phyloP scores from a whole-genome alignment of 2,797 vertebrate species.

The Enteromius fasciolatus region DNA sequence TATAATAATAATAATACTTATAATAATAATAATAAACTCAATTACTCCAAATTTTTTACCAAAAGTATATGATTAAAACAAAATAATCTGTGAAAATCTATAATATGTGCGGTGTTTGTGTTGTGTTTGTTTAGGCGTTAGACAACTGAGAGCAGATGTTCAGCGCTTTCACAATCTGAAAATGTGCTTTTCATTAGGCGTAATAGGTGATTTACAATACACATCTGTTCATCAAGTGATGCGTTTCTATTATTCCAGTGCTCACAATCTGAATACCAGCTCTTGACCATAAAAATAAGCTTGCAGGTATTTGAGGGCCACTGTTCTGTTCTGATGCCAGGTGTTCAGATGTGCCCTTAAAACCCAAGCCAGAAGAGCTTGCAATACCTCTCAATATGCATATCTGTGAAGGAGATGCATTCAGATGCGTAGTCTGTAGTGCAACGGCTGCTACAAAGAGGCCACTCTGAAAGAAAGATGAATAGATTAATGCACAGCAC shows the following conservation, averaged over 20 bases:
- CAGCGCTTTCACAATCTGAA: conserved; percentile 27
- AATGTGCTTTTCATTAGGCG: conserved; percentile 44
- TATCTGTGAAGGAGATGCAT: conserved; percentile 29
- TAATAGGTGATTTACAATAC: conserved; percentile 44
- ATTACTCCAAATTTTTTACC: neutral
- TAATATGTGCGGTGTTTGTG: neutral
- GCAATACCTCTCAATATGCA: conserved; percentile 26
- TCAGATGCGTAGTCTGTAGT: conserved; percentile 10
- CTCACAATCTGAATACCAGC: conserved; percentile 14
- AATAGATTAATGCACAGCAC: neutral
- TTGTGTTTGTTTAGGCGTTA: conserved; percentile 10
- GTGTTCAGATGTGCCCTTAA: conserved; percentile 15
- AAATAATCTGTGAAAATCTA: neutral
- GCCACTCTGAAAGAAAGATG: neutral
- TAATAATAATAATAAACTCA: neutral
- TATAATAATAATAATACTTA: too few relatives aligned
- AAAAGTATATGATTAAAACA: neutral
- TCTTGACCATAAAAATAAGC: conserved; percentile 24
- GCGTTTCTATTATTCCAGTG: conserved; percentile 1
- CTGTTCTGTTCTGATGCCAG: conserved; percentile 17
- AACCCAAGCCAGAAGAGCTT: conserved; percentile 8
- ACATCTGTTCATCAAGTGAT: conserved; percentile 51
- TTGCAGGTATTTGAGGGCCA: conserved; percentile 21
- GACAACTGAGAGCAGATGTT: conserved; percentile 51
- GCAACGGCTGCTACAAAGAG: conserved; percentile 13